Conservation (phyloP, 2,113 vertebrate species). For the Apaloderma vittatum region DNA sequence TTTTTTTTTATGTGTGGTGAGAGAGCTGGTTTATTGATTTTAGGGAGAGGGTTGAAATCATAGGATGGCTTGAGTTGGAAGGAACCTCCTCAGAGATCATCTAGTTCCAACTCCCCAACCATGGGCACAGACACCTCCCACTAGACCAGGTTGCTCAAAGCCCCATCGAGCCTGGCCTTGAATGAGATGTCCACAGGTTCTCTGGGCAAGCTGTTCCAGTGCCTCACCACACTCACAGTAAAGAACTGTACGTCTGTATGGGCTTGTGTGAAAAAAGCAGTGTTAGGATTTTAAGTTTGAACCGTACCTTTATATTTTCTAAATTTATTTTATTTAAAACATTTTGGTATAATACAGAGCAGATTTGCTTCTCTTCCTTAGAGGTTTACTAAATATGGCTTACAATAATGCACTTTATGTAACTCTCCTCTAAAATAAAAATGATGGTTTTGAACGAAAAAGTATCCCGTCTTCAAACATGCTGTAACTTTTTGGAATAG, state of each 20-base stretch:
- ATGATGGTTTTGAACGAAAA: not conserved
- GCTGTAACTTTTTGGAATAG: not conserved
- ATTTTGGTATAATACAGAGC: not conserved
- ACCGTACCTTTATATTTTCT: not conserved
- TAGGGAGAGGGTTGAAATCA: not conserved
- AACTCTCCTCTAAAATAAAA: constrained; percentile 30
- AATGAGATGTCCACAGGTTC: too few species aligned
- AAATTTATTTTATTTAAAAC: not conserved
- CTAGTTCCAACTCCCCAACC: too few species aligned
- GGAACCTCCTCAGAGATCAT: too few species aligned
- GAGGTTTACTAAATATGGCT: not conserved
- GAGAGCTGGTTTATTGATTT: not conserved
- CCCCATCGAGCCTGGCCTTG: too few species aligned
- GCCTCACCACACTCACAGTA: too few species aligned
- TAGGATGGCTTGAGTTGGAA: too few species aligned
- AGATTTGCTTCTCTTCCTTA: not conserved
- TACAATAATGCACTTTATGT: not conserved
- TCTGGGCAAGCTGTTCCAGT: too few species aligned
- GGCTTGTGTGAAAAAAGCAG: not conserved
- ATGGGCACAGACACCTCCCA: too few species aligned
- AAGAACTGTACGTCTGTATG: not conserved
- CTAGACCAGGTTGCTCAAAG: too few species aligned
- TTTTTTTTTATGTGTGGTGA: not conserved
- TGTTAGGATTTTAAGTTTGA: not conserved
- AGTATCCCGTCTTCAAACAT: constrained; percentile 19